These are phyloP conservation scores for Vanessa cardui DNA, from an alignment of 2,888 invertebrate genomes.

Conservation along the genomic window DNA sequence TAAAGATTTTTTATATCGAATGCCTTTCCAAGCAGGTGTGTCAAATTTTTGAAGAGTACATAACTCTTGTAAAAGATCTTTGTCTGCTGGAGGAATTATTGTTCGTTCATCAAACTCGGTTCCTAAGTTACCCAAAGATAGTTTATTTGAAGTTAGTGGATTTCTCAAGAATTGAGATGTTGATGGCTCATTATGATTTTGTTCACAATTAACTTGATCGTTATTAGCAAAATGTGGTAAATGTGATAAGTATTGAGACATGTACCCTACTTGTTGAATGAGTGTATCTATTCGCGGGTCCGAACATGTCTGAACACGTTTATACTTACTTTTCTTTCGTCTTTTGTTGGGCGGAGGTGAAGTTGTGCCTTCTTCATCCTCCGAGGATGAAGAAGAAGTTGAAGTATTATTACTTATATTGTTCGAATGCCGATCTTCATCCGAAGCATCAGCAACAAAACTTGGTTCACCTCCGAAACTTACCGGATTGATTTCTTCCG, in stretches of 20 bases:
- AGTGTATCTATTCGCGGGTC: not conserved
- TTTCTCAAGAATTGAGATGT: not conserved
- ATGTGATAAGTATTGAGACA: not conserved
- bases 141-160: not conserved
- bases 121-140: not conserved
- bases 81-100: not conserved
- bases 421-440: too few relatives aligned
- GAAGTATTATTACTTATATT: too few relatives aligned
- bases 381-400: not conserved
- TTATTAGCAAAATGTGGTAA: not conserved
- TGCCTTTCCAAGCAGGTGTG: not conserved
- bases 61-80: not conserved
- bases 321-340: not conserved
- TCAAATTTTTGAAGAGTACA: not conserved
- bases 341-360: not conserved
- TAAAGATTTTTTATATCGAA: constrained; percentile 4
- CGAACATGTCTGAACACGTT: not conserved
- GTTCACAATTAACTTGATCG: not conserved
- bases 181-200: not conserved
- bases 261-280: not conserved
- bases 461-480: too few relatives aligned
- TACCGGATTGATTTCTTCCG: too few relatives aligned
- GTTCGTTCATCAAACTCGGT: not conserved
- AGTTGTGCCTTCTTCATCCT: not conserved
- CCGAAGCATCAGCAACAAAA: too few relatives aligned